phyloP scores from a whole-genome alignment of 2,797 vertebrate species.

The Scarus forsteni region DNA sequence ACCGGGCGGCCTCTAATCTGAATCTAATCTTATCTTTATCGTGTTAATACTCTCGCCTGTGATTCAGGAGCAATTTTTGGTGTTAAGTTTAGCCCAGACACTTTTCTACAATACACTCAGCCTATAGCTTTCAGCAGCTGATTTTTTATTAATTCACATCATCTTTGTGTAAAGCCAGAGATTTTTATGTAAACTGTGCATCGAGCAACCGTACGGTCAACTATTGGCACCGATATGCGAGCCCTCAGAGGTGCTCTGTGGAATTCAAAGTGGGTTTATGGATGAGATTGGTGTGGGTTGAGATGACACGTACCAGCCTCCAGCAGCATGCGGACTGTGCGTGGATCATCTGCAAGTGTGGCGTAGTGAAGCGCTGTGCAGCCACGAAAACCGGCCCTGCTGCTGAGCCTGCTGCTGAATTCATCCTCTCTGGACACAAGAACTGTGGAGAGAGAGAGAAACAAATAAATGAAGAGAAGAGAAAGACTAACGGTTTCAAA shows the following conservation, averaged over 20 bases:
- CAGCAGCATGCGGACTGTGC: conserved; percentile 85
- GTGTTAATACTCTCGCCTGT: neutral
- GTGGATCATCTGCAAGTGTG: conserved; percentile 90
- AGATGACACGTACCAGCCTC: conserved; percentile 77
- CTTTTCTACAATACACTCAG: too few species aligned
- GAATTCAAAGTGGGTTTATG: neutral
- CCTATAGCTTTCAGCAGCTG: neutral
- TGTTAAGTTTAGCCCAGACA: neutral
- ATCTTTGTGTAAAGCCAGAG: too few species aligned
- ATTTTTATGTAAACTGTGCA: neutral
- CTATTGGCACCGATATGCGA: neutral
- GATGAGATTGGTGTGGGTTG: neutral
- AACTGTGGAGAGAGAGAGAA: conserved; percentile 78
- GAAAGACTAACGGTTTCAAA: neutral
- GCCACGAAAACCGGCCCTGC: conserved; percentile 92
- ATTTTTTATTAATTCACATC: neutral
- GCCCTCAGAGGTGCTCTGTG: neutral
- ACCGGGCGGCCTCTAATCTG: neutral
- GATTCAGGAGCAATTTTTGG: neutral
- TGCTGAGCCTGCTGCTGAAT: conserved; percentile 94
- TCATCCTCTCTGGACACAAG: conserved; percentile 95
- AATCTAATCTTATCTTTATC: neutral
- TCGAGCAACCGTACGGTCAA: neutral
- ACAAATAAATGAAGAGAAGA: neutral
- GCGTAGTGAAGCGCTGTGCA: conserved; percentile 95